Evolutionary conservation across 2,113 vertebrate genomes (phyloP).

Genomic region (Pan paniscus): DNA sequence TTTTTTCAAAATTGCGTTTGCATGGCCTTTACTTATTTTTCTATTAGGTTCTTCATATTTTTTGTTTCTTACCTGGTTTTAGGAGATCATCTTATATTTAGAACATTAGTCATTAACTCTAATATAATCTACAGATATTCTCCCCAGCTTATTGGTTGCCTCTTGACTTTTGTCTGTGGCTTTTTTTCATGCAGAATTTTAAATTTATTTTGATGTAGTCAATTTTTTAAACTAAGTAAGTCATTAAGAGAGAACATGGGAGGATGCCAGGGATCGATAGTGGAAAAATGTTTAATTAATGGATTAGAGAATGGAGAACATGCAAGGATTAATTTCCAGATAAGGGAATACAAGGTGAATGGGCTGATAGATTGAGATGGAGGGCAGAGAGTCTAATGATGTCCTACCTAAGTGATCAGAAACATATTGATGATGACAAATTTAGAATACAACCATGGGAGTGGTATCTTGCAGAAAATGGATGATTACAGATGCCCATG

Average conservation of each 20-base stretch:
- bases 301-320: neutral
- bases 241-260: neutral
- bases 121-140: neutral
- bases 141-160: neutral
- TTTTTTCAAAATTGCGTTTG: neutral
- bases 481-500: neutral
- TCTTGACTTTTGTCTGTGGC: neutral
- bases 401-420: neutral
- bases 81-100: neutral
- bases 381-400: neutral
- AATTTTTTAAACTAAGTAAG: neutral
- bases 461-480: neutral
- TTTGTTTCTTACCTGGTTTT: neutral
- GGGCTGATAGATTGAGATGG: neutral
- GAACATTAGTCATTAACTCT: neutral
- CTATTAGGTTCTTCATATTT: neutral
- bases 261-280: too few species aligned
- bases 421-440: neutral
- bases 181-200: neutral
- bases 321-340: neutral
- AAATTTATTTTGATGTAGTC: neutral
- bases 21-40: neutral
- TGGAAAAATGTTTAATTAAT: neutral
- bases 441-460: rapidly evolving
- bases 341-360: neutral